Conservation (phyloP, 2,113 vertebrate species). For the Coturnix japonica region DNA sequence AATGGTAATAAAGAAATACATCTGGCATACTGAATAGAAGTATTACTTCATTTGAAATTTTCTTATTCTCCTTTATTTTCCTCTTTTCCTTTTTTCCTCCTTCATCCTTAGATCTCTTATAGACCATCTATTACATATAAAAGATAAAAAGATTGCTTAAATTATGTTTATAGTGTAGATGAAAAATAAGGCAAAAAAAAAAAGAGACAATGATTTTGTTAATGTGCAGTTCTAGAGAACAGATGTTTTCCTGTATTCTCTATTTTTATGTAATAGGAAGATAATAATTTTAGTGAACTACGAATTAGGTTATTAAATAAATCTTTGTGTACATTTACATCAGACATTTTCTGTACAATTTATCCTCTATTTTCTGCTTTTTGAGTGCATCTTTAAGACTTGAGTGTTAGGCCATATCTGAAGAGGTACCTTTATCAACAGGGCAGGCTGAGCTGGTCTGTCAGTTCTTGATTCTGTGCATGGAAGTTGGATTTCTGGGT, state of each 20-base stretch:
- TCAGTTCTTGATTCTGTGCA: not conserved
- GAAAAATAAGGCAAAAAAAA: not conserved
- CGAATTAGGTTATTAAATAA: not conserved
- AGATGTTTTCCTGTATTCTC: not conserved
- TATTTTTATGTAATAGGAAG: not conserved
- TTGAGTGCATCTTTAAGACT: accelerated
- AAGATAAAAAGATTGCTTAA: not conserved
- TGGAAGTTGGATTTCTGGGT: not conserved
- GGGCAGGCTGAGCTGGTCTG: not conserved
- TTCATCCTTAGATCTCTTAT: not conserved
- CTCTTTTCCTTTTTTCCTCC: not conserved
- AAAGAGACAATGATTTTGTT: not conserved
- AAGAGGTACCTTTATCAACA: not conserved
- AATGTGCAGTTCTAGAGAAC: not conserved
- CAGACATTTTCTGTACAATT: not conserved
- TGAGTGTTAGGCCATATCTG: not conserved
- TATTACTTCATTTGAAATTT: not conserved
- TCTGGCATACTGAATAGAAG: conserved; percentile 1
- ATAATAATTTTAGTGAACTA: not conserved
- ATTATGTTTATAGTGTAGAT: not conserved
- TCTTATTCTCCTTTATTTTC: not conserved
- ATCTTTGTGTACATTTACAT: not conserved
- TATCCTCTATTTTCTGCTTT: not conserved
- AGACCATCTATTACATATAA: not conserved
- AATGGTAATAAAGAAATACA: conserved; percentile 84